Percentiles rank a stretch among this genome's conserved stretches.
These are phyloP conservation scores for Drosophila trapezifrons DNA, from an alignment of 1,140 invertebrate genomes.

Conservation along the genomic window DNA sequence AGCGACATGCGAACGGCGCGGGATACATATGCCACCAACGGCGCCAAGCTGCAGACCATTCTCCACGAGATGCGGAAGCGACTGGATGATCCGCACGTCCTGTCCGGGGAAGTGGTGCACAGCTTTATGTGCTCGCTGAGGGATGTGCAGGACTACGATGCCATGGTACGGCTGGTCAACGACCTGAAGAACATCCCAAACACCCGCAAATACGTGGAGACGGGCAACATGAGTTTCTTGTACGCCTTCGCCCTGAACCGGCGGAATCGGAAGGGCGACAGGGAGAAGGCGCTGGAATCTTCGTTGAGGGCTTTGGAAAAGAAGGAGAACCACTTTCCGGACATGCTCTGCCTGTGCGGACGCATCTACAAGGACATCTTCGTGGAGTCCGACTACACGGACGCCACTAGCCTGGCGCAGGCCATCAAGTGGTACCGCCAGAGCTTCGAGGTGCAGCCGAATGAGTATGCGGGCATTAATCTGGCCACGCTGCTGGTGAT, in stretches of 20 bases:
- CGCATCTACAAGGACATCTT: slow-evolving; percentile 99
- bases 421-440: slow-evolving; percentile 99
- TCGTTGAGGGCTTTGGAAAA: slow-evolving; percentile 95
- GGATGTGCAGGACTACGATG: slow-evolving; percentile 98
- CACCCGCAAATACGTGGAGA: slow-evolving; percentile 94
- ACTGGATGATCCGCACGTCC: slow-evolving; percentile 97
- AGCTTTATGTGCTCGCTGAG: slow-evolving; percentile 97
- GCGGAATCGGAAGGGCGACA: slow-evolving; percentile 96
- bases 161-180: slow-evolving; percentile 98
- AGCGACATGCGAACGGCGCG: slow-evolving; percentile 96
- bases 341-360: slow-evolving; percentile 99
- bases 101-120: slow-evolving; percentile 96
- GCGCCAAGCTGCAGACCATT: slow-evolving; percentile 92
- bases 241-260: slow-evolving; percentile 99
- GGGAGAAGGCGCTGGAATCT: slow-evolving; percentile 96
- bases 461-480: slow-evolving; percentile 99
- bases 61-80: slow-evolving; percentile 95
- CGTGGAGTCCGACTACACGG: slow-evolving; percentile 96
- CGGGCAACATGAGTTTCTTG: slow-evolving; percentile 94
- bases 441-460: slow-evolving; percentile 98
- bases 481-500: slow-evolving; percentile 99
- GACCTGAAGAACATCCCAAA: slow-evolving; percentile 97
- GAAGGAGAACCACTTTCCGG: slow-evolving; percentile 96
- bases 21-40: slow-evolving; percentile 91
- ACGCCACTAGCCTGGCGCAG: slow-evolving; percentile 94